A percentile compares a stretch with the other conserved stretches of the same genome.
Evolutionary conservation across 2,888 invertebrate species (phyloP).

Genomic region (Dryocosmus kuriphilus): DNA sequence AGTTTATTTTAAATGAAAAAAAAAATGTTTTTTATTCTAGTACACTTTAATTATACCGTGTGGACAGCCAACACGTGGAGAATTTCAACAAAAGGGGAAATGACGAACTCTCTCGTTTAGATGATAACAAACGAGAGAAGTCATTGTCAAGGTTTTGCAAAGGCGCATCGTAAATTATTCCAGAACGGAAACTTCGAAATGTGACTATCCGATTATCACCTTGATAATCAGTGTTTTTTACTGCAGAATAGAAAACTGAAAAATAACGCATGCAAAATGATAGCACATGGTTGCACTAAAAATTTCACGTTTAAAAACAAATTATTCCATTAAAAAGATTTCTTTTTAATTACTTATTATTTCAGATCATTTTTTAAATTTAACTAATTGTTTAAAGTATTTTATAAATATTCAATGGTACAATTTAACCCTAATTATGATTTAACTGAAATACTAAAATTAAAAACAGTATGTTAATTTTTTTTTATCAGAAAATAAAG

Average conservation of each 20-base stretch:
- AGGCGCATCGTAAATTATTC: not conserved
- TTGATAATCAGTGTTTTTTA: not conserved
- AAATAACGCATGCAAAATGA: not conserved
- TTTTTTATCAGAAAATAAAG: no score
- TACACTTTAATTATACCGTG: not conserved
- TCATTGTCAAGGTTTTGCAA: constrained; percentile 24
- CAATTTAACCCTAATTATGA: no score
- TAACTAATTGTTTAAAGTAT: no score
- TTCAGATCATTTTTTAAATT: no score
- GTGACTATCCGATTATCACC: not conserved
- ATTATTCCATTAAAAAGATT: not conserved
- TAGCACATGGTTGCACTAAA: not conserved
- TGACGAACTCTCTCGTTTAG: constrained; percentile 4
- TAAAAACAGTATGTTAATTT: no score
- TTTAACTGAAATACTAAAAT: no score
- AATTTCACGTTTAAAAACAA: not conserved
- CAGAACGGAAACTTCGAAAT: not conserved
- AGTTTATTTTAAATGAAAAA: no score
- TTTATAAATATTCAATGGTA: no score
- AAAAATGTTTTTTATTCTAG: not conserved
- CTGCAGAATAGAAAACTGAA: not conserved
- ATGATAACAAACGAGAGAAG: constrained; percentile 4
- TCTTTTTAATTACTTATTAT: not conserved
- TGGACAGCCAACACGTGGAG: not conserved
- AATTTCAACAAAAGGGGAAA: not conserved